Base-by-base conservation (phyloP, 1,140 invertebrate species). In the Neodiprion lecontei region DNA sequence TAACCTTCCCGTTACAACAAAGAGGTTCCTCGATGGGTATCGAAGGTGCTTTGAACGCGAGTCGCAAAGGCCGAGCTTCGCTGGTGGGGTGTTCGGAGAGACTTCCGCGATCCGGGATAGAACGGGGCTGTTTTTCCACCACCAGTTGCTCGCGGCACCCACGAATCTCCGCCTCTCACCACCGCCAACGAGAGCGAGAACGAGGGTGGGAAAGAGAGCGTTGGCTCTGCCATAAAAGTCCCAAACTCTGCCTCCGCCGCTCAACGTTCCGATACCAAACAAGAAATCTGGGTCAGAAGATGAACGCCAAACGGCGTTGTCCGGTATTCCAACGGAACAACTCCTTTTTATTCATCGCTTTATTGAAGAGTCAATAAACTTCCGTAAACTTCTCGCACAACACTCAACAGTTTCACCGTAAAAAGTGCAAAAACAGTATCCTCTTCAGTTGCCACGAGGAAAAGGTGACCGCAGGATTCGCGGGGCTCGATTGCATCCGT, bases 81-180 rank as follows among this genome's bases (percentile, higher is more conserved):
- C 74, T 70, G 73, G 68, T 78, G 74, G 49, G 76, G 67, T 72
- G 70, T 50, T 68, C 61, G 67, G 81, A 85, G 82, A 80, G 79
- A 82, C 78, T 80, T 76, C 78, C 76, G 80, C 80, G 77, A 79
- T 79, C 67, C 81, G 79, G 78, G 78, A 81, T 79, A 78, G 81
- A 85, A 85, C 79, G 84, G 86, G 85, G 86, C 85, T 88, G 87
- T 88, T 88, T 88, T 89, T 89, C 87, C 85, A 88, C 87, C 86
- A 89, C 87, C 87, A 89, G 88, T 89, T 89, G 88, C 87, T 88
- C 83, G 84, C 82, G 85, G 84, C 86, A 84, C 84, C 83, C 85
- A 79, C 82, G 81, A 86, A 82, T 79, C 82, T 81, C 53, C 73
- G 28, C 73, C 17, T 72, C 50, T 68, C 72, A 66, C 73, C 50